Percentiles rank a stretch among this genome's conserved stretches.
phyloP scores from a whole-genome alignment of 2,797 vertebrate genomes.

The Tragopan temminckii region DNA sequence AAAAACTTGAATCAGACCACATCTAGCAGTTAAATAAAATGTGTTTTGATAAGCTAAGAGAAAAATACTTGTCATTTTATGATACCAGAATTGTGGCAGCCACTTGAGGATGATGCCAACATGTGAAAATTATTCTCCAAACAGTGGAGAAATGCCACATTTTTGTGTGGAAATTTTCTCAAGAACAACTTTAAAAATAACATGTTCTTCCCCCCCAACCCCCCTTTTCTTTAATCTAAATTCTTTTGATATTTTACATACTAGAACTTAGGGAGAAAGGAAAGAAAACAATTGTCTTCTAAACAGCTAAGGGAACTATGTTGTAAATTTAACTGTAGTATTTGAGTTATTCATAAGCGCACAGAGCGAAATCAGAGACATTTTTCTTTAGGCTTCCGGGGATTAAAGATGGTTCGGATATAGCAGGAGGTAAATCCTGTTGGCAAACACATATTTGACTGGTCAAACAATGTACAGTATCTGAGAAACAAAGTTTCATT shows the following conservation, averaged over 20 bases:
- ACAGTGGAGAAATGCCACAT: slow-evolving; percentile 25
- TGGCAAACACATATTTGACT: slow-evolving; percentile 24
- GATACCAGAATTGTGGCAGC: slow-evolving; percentile 45
- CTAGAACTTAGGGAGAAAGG: slow-evolving; percentile 52
- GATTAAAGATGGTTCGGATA: slow-evolving; percentile 68
- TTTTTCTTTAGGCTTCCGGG: slow-evolving; percentile 67
- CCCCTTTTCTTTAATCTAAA: slow-evolving; percentile 60
- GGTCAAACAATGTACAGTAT: slow-evolving; percentile 25
- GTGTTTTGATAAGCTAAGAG: slow-evolving; percentile 75
- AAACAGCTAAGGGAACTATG: slow-evolving; percentile 63
- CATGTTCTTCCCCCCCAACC: neutral
- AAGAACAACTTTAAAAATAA: slow-evolving; percentile 62
- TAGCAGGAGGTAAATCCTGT: slow-evolving; percentile 65
- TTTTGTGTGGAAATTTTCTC: slow-evolving; percentile 67
- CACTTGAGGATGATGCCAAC: slow-evolving; percentile 47
- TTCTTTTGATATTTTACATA: slow-evolving; percentile 71
- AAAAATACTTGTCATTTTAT: slow-evolving; percentile 59
- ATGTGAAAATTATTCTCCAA: slow-evolving; percentile 62
- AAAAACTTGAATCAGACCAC: slow-evolving; percentile 72
- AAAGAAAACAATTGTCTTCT: slow-evolving; percentile 68
- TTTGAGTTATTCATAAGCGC: slow-evolving; percentile 72
- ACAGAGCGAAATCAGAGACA: slow-evolving; percentile 60
- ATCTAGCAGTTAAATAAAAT: slow-evolving; percentile 74
- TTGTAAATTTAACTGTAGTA: slow-evolving; percentile 68
- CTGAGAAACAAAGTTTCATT: slow-evolving; percentile 28